Evolutionary conservation across 2,113 vertebrate species (phyloP), one percentile per base, ranked within the genome.

Genomic region (Lagopus leucura): DNA sequence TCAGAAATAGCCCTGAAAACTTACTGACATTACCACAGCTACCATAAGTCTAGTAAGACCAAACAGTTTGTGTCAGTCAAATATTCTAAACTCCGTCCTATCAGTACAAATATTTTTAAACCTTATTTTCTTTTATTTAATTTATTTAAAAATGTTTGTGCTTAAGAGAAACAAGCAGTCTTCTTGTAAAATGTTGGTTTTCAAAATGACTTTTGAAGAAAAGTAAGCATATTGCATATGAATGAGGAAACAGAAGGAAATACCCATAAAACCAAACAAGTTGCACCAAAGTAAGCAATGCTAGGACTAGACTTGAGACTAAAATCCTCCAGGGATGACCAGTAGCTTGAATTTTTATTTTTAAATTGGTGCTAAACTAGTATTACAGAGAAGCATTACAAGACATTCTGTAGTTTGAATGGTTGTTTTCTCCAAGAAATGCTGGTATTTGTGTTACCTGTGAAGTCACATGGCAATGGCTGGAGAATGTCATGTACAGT

Each of bases 161-260:
- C 18, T 65, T 50, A 69, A 54, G 15, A 88, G 45, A 47, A 72
- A 18, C 1, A 25, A 50, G 12, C 0, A 61, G 13, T 21, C 6
- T 67, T 25, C 8, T 42, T 42, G 5, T 19, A 80, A 69, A 42
- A 21, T 20, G 2, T 8, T 70, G 10, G 28, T 58, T 88, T 74
- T 81, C 1, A 20, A 92, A 90, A 48, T 13, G 4, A 11, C 21
- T 9, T 55, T 76, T 0, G 10, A 30, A 43, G 8, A 28, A 64
- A 38, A 89, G 1, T 42, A 75, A 57, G 0, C 3, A 28, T 45
- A 40, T 38, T 75, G 8, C 1, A 0, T 57, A n/a, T 34, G 2
- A 42, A 8, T 34, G 42, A 79, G 3, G 10, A 75, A 82, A 70
- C 18, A 0, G 19, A 71, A 86, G 6, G 8, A 78, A 27, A 75